phyloP scores from a whole-genome alignment of 37 sponge, comb jelly and placozoan species.

The Amphimedon queenslandica region DNA sequence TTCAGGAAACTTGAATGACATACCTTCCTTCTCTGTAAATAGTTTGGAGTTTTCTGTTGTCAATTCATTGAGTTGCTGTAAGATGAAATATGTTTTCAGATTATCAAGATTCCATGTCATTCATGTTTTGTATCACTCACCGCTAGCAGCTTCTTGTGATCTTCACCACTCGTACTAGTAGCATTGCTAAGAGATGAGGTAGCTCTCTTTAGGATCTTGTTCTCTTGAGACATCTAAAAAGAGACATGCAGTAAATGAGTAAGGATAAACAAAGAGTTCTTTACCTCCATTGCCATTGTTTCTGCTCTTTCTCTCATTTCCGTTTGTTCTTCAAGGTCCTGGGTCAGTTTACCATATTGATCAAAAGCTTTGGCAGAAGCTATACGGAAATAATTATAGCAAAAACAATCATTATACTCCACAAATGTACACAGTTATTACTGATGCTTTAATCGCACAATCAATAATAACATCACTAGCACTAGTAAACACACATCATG shows the following conservation, averaged over 20 bases:
- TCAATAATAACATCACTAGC: too few relatives aligned
- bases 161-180: conserved; percentile 9
- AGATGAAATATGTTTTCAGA: not conserved
- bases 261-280: not conserved
- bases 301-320: conserved; percentile 63
- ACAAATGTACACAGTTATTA: too few relatives aligned
- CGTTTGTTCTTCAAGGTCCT: conserved; percentile 51
- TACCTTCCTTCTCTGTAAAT: conserved; percentile 45
- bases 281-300: conserved; percentile 59
- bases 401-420: too few relatives aligned
- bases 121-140: conserved; percentile 10
- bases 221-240: conserved; percentile 46
- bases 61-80: conserved; percentile 48
- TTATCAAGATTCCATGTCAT: not conserved
- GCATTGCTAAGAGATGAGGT: conserved; percentile 22
- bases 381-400: too few relatives aligned
- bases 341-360: conserved; percentile 57
- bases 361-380: conserved; percentile 68
- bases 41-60: conserved; percentile 49
- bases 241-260: not conserved
- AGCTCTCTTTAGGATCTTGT: conserved; percentile 43
- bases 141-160: not conserved
- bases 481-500: too few relatives aligned
- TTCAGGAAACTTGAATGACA: too few relatives aligned
- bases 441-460: too few relatives aligned